A percentile compares a stretch with the other conserved stretches of the same genome.
phyloP scores from a whole-genome alignment of 2,888 invertebrate genomes.

The Endomychus coccineus region DNA sequence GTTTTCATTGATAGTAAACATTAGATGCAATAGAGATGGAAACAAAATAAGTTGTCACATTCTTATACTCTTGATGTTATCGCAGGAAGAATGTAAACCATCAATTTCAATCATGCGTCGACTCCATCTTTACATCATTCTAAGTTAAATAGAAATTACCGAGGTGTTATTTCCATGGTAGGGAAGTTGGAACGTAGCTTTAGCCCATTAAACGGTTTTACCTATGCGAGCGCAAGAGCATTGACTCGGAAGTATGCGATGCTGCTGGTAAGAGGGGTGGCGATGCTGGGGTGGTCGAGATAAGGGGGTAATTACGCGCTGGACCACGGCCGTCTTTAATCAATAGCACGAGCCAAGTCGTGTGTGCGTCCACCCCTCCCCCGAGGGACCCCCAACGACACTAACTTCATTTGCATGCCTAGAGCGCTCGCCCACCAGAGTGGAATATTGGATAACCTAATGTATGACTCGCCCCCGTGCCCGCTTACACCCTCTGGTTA shows the following conservation, averaged over 20 bases:
- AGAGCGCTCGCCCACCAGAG: constrained; percentile 43
- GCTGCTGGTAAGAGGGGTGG: not conserved
- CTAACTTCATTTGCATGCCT: constrained; percentile 47
- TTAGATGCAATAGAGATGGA: too few species aligned
- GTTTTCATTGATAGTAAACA: too few species aligned
- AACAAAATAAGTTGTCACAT: too few species aligned
- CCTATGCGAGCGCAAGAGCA: constrained; percentile 11
- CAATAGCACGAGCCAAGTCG: constrained; percentile 42
- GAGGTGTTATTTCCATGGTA: too few species aligned
- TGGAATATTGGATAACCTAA: constrained; percentile 45
- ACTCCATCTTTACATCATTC: too few species aligned
- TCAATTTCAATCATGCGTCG: too few species aligned
- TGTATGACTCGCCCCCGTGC: constrained; percentile 37
- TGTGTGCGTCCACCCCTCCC: constrained; percentile 27
- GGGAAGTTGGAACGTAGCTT: too few species aligned
- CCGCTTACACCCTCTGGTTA: constrained; percentile 17
- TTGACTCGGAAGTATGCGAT: not conserved
- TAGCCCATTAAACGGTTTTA: constrained; percentile 16
- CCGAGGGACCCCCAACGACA: constrained; percentile 32
- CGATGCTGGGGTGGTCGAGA: constrained; percentile 6
- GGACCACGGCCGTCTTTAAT: constrained; percentile 45
- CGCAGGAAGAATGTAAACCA: too few species aligned
- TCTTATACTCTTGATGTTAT: too few species aligned
- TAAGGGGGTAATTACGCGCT: constrained; percentile 43
- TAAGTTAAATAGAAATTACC: too few species aligned